Base-by-base conservation (phyloP, 2,113 vertebrate species). In the Nothoprocta pentlandii region DNA sequence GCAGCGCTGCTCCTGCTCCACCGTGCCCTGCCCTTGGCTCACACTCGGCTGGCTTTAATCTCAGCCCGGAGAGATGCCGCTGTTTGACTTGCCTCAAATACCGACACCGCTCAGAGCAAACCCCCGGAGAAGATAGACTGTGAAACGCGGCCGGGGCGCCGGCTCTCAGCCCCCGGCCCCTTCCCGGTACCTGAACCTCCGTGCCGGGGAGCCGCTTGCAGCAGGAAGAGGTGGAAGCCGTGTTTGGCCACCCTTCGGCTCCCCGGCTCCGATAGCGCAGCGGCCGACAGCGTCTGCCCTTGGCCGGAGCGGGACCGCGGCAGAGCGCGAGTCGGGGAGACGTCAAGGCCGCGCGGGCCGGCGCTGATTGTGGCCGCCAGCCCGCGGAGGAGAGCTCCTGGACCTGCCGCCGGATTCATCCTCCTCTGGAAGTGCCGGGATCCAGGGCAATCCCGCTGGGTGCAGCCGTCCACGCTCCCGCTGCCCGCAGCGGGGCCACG, bases 121-220 rank as follows among this genome's bases (percentile, higher is more conserved):
- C 4, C 12, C 22, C 61, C 19, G 23, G 5, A 17, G 47, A 6
- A 23, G 46, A 23, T 2, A 44, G 70, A 70, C 7, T 46, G 3
- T 2, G 0, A 63, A 10, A 20, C 47, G n/a, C 86, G 44, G 64
- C 41, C 77, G 10, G 2, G 73, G 8, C 71, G 61, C 10, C 42
- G 8, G 1, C 11, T 39, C 15, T 0, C 53, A n/a, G 3, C 6
- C 9, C 32, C 28, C 49, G 19, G 21, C 21, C 28, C 5, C 1
- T 7, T 68, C 39, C 20, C 16, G 47, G 56, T 26, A n/a, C 16
- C 6, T 0, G 16, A 47, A 47, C 47, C 47, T 21, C 21, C 47
- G 19, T 47, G 47, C 47, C 19, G 8, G 54, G 26, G 26, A 28
- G 26, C 53, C 14, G 26, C 26, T 16, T 16, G 6, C 5, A 15